Evolutionary conservation across 2,888 invertebrate species (phyloP), one percentile per base, ranked within the genome.

Genomic region (Ormyrus nitidulus): DNA sequence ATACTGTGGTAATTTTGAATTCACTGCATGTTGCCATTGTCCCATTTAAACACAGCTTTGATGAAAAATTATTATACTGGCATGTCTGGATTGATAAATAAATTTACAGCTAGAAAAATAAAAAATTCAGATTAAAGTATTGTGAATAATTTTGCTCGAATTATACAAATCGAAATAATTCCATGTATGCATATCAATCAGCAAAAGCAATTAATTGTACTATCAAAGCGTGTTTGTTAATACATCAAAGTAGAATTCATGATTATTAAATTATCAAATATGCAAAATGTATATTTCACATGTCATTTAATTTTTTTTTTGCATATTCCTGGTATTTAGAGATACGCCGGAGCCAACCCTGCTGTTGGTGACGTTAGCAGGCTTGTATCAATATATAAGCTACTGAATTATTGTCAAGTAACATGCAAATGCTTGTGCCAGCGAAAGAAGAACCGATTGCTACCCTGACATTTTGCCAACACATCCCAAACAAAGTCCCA

Each of bases 381-480:
- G 84, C 86, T 82, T 80, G 73, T 81, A 77, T 80, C 58, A 49
- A 58, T 58, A 71, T 71, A 73, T 58, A 69, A 73, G 59, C 48
- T 61, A 70, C 19, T 71, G 68, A 80, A 71, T 80, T 80, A 82
- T 82, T 82, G 71, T 66, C 62, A 76, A 78, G 74, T 72, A 82
- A 71, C 71, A 77, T 80, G 80, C 84, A 84, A 83, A 77, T 58
- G 82, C 75, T 82, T 81, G 44, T 77, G 64, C 75, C 71, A 81
- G 76, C 81, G 70, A 81, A 72, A 70, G 80, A 82, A 80, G 82
- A 83, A 75, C 79, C 78, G 59, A 71, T 84, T 83, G 83, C 83
- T 82, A 82, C 86, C 85, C 80, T 80, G 83, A 87, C 88, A 87
- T 86, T 88, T 86, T 87, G 89, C 89, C 90, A 89, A 90, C 89